These are phyloP conservation scores for Microtus pennsylvanicus DNA, from an alignment of 2,113 vertebrate genomes.

Conservation along the genomic window DNA sequence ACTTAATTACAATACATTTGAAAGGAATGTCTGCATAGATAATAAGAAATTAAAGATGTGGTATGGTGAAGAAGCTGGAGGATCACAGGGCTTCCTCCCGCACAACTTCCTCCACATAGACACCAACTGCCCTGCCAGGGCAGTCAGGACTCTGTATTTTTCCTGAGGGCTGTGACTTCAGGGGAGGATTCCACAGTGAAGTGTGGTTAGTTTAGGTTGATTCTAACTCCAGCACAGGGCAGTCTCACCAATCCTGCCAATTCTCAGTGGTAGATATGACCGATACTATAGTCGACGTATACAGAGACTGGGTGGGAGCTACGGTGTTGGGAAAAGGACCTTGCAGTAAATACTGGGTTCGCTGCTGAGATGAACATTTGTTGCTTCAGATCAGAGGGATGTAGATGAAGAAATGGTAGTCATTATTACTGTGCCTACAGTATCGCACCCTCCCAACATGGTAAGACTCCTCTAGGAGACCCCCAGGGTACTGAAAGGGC, in stretches of 20 bases:
- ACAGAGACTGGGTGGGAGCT: neutral
- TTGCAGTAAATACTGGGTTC: neutral
- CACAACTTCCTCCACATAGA: no score
- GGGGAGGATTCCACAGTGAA: no score
- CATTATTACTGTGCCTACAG: rapidly evolving
- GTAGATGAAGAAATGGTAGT: neutral
- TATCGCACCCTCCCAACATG: rapidly evolving
- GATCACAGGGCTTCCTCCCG: neutral
- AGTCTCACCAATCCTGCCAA: neutral
- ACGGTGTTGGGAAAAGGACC: neutral
- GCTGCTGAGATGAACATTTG: neutral
- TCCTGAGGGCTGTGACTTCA: neutral
- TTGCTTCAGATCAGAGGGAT: neutral
- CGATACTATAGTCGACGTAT: neutral
- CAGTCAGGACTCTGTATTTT: neutral
- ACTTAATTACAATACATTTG: neutral
- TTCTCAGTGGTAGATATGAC: neutral
- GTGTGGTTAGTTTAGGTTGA: neutral
- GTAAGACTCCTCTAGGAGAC: neutral
- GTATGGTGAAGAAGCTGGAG: neutral
- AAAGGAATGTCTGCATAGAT: neutral
- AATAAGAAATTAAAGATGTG: no score
- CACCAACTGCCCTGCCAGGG: no score
- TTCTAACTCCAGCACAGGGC: neutral
- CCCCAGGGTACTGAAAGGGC: neutral